phyloP scores from a whole-genome alignment of 2,888 invertebrate species.

The Drosophila falleni region DNA sequence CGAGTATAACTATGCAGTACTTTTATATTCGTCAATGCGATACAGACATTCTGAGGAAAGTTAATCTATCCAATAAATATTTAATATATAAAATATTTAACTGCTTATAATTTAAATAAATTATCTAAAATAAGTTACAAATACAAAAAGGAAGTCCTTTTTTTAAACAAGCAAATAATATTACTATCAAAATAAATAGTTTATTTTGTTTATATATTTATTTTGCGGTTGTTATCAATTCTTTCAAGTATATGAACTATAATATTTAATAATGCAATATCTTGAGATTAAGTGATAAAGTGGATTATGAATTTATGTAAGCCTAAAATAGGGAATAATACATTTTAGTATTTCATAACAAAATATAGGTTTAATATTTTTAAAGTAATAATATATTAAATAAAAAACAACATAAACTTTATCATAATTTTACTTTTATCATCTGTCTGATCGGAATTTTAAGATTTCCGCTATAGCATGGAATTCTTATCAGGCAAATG shows the following conservation, averaged over 20 bases:
- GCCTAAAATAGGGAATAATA: neutral
- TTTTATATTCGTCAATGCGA: too few relatives aligned
- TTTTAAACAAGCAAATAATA: too few relatives aligned
- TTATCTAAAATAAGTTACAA: too few relatives aligned
- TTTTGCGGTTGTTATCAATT: constrained; percentile 4
- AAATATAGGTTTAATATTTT: too few relatives aligned
- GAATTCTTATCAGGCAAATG: neutral
- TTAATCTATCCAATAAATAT: too few relatives aligned
- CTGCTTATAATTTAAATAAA: too few relatives aligned
- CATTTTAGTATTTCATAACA: neutral
- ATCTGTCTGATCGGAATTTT: neutral
- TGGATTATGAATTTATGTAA: too few relatives aligned
- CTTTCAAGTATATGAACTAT: constrained; percentile 6
- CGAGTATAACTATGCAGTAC: neutral
- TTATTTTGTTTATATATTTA: constrained; percentile 3
- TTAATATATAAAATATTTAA: too few relatives aligned
- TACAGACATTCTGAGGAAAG: too few relatives aligned
- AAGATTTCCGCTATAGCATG: neutral
- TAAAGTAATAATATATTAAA: neutral
- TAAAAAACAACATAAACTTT: neutral
- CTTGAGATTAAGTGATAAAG: constrained; percentile 3
- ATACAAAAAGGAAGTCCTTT: too few relatives aligned
- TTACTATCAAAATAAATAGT: neutral
- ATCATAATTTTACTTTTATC: neutral
- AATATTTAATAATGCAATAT: constrained; percentile 1